Evolutionary conservation across 2,888 invertebrate species (phyloP).

Genomic region (Didymodactylos carnosus): DNA sequence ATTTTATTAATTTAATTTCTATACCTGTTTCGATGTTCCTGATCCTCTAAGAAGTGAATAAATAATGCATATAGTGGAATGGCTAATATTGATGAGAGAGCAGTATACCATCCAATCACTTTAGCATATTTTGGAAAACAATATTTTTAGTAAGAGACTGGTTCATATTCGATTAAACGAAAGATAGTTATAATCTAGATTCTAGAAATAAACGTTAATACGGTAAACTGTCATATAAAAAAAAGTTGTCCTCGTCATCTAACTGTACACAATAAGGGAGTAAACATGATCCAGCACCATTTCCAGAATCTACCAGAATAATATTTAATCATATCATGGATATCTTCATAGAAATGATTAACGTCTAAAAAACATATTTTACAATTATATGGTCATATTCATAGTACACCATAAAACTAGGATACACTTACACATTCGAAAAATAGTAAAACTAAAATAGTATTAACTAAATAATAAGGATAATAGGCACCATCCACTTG

Average conservation of each 20-base stretch:
- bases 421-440: conserved; percentile 95
- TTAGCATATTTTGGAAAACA: conserved; percentile 96
- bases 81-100: conserved; percentile 82
- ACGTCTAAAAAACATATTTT: conserved; percentile 40
- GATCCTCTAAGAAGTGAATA: background rate
- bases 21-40: background rate
- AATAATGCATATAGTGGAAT: conserved; percentile 73
- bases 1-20: no score
- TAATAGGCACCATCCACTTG: conserved; percentile 85
- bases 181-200: conserved; percentile 48
- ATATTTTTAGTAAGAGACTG: conserved; percentile 64
- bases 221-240: background rate
- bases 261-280: conserved; percentile 78
- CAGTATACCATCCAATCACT: conserved; percentile 79
- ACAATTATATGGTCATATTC: background rate
- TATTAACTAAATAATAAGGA: no score
- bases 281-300: conserved; percentile 83
- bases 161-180: conserved; percentile 76
- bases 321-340: conserved; percentile 97
- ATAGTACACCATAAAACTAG: conserved; percentile 67
- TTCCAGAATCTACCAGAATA: conserved; percentile 93
- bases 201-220: background rate
- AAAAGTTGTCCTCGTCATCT: conserved; percentile 35
- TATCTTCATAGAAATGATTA: conserved; percentile 80
- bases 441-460: conserved; percentile 85